Percentiles rank a stretch among this genome's conserved stretches.
These are phyloP conservation scores for Phoenoteleia sp. DNA, from an alignment of 2,888 invertebrate genomes.

Conservation along the genomic window DNA sequence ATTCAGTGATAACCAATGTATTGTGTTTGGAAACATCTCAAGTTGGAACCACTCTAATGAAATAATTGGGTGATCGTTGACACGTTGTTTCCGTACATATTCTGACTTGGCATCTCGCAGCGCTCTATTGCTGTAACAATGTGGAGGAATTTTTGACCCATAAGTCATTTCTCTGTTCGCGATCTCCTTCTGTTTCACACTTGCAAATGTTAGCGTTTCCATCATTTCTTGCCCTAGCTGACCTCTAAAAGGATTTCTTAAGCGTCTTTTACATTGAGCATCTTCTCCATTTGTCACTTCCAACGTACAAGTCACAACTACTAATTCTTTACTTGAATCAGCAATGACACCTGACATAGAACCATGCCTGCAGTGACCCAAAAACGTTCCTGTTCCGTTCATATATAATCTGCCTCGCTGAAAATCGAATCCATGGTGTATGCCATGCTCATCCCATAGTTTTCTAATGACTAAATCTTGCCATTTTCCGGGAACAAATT, in stretches of 20 bases:
- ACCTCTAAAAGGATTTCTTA: neutral
- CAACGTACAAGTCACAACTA: neutral
- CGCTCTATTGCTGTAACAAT: neutral
- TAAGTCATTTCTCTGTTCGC: neutral
- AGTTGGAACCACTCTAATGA: neutral
- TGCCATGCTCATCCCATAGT: slow-evolving; percentile 16
- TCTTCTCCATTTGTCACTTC: neutral
- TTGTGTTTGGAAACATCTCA: neutral
- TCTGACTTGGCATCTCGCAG: slow-evolving; percentile 17
- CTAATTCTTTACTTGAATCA: neutral
- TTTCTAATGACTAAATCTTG: neutral
- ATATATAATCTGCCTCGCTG: neutral
- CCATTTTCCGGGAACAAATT: slow-evolving; percentile 9
- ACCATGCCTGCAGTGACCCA: neutral
- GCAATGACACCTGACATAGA: neutral
- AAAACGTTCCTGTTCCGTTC: slow-evolving; percentile 8
- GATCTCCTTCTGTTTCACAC: slow-evolving; percentile 9
- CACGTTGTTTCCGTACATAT: neutral
- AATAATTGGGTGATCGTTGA: slow-evolving; percentile 4
- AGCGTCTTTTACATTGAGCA: neutral
- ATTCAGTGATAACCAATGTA: slow-evolving; percentile 25
- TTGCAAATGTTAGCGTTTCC: neutral
- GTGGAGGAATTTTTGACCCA: slow-evolving; percentile 14
- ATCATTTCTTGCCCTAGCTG: slow-evolving; percentile 8
- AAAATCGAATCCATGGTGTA: slow-evolving; percentile 20